A percentile compares a stretch with the other conserved stretches of the same genome.
Evolutionary conservation across 35 echinoderm and acorn worm genomes (phyloP).

Genomic region (Patiria miniata): DNA sequence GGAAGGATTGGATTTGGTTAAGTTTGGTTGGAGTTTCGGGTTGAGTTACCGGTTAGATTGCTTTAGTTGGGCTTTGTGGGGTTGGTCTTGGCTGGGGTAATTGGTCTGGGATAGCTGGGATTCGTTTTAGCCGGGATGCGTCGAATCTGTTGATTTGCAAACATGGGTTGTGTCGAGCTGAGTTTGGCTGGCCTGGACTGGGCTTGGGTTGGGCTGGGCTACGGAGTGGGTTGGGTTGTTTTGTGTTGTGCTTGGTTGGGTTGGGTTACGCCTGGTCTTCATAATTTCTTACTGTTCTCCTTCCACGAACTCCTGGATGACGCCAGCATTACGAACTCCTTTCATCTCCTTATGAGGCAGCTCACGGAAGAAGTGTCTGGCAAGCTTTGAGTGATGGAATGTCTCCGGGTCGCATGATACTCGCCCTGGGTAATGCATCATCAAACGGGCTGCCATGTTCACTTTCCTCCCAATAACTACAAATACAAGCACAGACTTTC

Average conservation of each 20-base stretch:
- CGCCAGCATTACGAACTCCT: slow-evolving; percentile 84
- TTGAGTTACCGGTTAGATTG: too few species aligned
- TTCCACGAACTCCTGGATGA: slow-evolving; percentile 94
- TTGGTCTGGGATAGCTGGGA: too few species aligned
- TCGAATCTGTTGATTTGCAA: too few species aligned
- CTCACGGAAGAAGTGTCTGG: slow-evolving; percentile 80
- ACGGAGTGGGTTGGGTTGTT: too few species aligned
- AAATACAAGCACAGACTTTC: neutral
- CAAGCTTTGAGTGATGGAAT: slow-evolving; percentile 92
- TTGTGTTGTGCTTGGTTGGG: neutral
- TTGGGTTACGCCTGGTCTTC: neutral
- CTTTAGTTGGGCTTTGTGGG: too few species aligned
- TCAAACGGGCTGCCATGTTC: slow-evolving; percentile 97
- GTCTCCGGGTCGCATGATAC: slow-evolving; percentile 95
- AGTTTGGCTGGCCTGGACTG: too few species aligned
- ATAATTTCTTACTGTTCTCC: slow-evolving; percentile 76
- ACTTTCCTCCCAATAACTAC: slow-evolving; percentile 95
- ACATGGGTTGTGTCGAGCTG: too few species aligned
- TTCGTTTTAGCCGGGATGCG: too few species aligned
- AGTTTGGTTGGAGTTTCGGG: too few species aligned
- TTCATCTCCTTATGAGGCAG: slow-evolving; percentile 95
- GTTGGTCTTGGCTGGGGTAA: too few species aligned
- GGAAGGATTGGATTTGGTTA: too few species aligned
- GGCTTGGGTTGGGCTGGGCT: too few species aligned
- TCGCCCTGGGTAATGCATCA: slow-evolving; percentile 98